Base-by-base conservation (phyloP, 2,797 vertebrate genomes). In the Myiothlypis coronata region DNA sequence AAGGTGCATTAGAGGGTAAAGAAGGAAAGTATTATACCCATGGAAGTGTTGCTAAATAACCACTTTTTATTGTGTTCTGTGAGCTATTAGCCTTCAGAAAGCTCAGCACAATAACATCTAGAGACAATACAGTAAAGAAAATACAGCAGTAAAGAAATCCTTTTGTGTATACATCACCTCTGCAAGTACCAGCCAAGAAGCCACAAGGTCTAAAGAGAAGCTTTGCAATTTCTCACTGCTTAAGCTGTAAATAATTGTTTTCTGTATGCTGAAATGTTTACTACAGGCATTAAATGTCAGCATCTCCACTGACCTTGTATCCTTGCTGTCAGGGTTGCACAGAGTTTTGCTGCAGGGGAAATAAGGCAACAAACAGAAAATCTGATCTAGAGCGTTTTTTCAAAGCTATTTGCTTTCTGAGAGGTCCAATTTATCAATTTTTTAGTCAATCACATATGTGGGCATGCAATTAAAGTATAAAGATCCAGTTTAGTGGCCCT, bases 231-330 rank as follows among this genome's bases (percentile, higher is more conserved):
- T 84, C 68, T 94, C 77, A 61, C 57, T 91, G 59, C 52, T 93
- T 85, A 95, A 91, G 67, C 79, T 89, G 76, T 85, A 95, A 96
- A 90, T 74, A 87, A 88, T 87, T 90, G 30, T 74, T 91, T 72
- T 83, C 77, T 72, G 27, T 57, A 74, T 68, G 28, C 47, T 81
- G 81, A 78, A 92, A 95, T 89, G 67, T 94, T 95, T 93, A 89
- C 71, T 91, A 60, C 57, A 80, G 75, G 34, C 67, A 37, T 79
- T 87, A 92, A 93, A 72, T 93, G 61, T 82, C 85, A 91, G 53
- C 82, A 46, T 74, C 41, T 91, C 84, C 93, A 88, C 91, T 91
- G 94, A 94, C 83, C 79, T 97, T 84, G 56, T 6, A 39, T 43
- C 56, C 80, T 83, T 13, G 10, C 70, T 65, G 53, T 30, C 74